Conservation (phyloP, 2,797 vertebrate genomes). For the Sternotherus odoratus region DNA sequence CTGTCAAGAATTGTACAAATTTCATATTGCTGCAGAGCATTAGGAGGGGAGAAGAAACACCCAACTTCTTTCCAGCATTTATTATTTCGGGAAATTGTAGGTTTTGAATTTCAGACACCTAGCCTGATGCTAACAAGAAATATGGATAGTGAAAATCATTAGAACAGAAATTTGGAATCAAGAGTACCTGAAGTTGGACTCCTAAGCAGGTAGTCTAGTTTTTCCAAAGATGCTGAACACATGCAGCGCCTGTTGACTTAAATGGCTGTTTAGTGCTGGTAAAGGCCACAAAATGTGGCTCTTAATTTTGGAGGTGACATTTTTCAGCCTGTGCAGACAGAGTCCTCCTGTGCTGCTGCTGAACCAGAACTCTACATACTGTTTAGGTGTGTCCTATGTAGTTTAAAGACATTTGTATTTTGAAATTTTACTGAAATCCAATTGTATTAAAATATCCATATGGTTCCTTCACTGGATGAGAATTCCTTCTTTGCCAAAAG, state of each 20-base stretch:
- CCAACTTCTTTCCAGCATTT: background rate
- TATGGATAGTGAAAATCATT: background rate
- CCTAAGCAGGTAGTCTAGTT: background rate
- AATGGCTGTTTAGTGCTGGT: background rate
- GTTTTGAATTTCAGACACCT: background rate
- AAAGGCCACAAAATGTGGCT: background rate
- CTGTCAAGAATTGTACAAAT: background rate
- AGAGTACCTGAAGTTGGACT: background rate
- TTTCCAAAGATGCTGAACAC: background rate
- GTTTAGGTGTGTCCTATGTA: background rate
- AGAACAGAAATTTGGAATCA: background rate
- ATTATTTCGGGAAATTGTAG: background rate
- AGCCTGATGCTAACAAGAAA: background rate
- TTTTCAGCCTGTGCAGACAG: background rate
- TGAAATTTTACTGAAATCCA: background rate
- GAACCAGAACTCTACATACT: background rate
- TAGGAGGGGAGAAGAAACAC: background rate
- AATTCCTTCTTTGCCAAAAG: conserved; percentile 57
- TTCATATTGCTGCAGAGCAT: background rate
- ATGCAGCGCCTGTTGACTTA: background rate
- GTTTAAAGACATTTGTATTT: background rate
- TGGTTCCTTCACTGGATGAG: conserved; percentile 30
- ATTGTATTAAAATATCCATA: conserved; percentile 23
- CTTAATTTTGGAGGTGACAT: background rate
- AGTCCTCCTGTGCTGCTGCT: background rate